These are phyloP conservation scores for Hipposideros armiger DNA, from an alignment of 2,113 vertebrate species.

Conservation along the genomic window DNA sequence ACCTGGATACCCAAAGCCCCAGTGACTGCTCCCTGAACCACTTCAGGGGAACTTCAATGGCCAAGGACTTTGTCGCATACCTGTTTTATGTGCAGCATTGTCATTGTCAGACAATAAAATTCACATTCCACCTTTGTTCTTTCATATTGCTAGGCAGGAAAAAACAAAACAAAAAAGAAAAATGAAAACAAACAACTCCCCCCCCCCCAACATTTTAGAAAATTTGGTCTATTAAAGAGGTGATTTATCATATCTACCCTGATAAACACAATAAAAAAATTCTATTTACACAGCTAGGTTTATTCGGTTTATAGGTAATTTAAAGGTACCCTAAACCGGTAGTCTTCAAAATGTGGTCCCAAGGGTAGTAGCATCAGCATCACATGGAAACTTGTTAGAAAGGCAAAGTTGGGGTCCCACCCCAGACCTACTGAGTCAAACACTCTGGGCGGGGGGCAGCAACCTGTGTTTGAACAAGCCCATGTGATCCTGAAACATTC, in stretches of 20 bases:
- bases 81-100: constrained; percentile 43
- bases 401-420: background rate
- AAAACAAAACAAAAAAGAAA: background rate
- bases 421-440: background rate
- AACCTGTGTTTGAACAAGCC: background rate
- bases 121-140: background rate
- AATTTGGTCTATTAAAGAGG: background rate
- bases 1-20: constrained; percentile 33
- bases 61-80: constrained; percentile 8
- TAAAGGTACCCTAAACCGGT: background rate
- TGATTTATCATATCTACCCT: background rate
- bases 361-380: background rate
- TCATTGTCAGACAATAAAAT: constrained; percentile 56
- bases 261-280: background rate
- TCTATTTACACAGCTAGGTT: background rate
- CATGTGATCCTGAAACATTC: background rate
- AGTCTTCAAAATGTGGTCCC: background rate
- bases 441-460: background rate
- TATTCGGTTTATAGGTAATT: background rate
- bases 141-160: background rate
- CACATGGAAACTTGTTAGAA: background rate
- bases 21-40: constrained; percentile 51
- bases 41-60: constrained; percentile 22
- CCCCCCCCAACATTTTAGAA: background rate
- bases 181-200: background rate